Conservation (phyloP, 2,888 invertebrate genomes). For the Steromphala cineraria region DNA sequence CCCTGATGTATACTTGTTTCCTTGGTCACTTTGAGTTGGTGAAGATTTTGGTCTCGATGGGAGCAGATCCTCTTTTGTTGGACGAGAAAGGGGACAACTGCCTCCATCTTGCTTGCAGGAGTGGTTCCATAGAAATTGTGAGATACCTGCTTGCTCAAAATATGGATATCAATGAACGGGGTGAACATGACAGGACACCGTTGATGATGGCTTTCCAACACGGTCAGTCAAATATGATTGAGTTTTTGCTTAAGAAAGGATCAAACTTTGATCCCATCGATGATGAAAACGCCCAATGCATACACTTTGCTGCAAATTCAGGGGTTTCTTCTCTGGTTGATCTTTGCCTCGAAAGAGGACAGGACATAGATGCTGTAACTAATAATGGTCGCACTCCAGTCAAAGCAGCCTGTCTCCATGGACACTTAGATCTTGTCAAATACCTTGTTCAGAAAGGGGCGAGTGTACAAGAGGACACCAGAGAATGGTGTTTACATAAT, state of each 20-base stretch:
- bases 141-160: background rate
- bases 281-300: background rate
- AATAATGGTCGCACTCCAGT: background rate
- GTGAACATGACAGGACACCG: conserved; percentile 9
- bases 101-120: conserved; percentile 8
- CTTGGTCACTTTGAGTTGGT: background rate
- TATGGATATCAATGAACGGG: conserved; percentile 1
- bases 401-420: background rate
- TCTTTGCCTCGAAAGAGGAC: background rate
- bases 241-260: background rate
- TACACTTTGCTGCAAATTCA: background rate
- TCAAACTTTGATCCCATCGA: background rate
- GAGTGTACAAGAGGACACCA: background rate
- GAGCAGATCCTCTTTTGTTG: background rate
- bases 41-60: background rate
- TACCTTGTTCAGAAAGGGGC: background rate
- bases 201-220: background rate
- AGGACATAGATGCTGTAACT: background rate
- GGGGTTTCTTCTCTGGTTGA: background rate
- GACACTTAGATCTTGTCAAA: background rate
- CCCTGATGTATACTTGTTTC: conserved; percentile 3
- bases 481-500: background rate
- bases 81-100: conserved; percentile 9
- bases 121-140: background rate
- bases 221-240: background rate